Evolutionary conservation across 64 coral and sea anemone genomes (phyloP).

Genomic region (Porites lutea): DNA sequence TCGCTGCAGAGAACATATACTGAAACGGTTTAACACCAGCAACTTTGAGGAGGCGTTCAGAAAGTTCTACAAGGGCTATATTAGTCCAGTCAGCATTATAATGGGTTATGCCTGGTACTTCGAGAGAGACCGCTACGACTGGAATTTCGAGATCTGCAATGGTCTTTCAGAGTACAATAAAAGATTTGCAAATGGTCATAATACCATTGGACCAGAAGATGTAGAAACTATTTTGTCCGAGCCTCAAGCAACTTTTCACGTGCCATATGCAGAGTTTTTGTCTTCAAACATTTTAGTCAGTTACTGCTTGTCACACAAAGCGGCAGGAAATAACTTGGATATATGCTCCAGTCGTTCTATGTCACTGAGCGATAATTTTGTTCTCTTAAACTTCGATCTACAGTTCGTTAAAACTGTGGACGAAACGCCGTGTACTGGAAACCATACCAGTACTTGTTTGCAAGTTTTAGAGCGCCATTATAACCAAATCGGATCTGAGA

Average conservation of each 20-base stretch:
- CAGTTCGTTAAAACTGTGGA: background rate
- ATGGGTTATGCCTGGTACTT: conserved; percentile 22
- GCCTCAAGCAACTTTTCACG: too few species aligned
- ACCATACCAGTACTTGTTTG: conserved; percentile 6
- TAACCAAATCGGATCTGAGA: conserved; percentile 5
- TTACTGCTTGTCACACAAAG: conserved; percentile 31
- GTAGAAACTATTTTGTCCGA: background rate
- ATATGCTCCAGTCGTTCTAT: conserved; percentile 11
- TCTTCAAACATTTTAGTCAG: background rate
- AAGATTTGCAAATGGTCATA: conserved; percentile 13
- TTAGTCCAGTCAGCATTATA: conserved; percentile 41
- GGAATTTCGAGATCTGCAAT: too few species aligned
- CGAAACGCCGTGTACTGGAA: conserved; percentile 10
- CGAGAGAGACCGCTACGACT: too few species aligned
- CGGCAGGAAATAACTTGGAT: background rate
- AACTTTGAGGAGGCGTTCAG: too few species aligned
- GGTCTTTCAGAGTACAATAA: conserved; percentile 11
- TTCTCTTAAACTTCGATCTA: conserved; percentile 55
- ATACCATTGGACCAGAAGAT: conserved; percentile 19
- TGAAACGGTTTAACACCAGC: too few species aligned
- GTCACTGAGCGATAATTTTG: background rate
- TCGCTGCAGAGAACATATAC: too few species aligned
- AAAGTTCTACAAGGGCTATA: background rate
- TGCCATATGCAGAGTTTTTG: background rate
- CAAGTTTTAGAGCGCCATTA: background rate